Percentiles rank a stretch among this genome's conserved stretches.
Evolutionary conservation across 2,797 vertebrate species (phyloP).

Genomic region (Chiloscyllium punctatum): DNA sequence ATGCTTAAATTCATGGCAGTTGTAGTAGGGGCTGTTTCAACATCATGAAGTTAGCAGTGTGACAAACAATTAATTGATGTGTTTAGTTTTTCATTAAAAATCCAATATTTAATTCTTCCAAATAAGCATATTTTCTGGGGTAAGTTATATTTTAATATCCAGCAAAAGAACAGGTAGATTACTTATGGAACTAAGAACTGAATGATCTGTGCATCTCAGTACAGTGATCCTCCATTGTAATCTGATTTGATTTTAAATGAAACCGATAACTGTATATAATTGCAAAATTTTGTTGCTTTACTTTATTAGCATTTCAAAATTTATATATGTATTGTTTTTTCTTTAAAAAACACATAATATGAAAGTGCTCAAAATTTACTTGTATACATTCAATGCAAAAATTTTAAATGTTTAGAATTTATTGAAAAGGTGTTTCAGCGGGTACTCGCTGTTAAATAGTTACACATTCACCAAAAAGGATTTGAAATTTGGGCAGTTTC

Average conservation of each 20-base stretch:
- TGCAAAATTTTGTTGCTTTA: not conserved
- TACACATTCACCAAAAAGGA: not conserved
- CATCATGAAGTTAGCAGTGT: not conserved
- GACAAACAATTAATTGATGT: not conserved
- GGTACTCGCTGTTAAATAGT: too few species aligned
- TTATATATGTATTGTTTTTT: too few species aligned
- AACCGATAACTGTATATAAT: not conserved
- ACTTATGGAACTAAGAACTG: not conserved
- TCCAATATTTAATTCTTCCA: not conserved
- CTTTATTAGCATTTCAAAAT: too few species aligned
- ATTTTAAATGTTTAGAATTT: not conserved
- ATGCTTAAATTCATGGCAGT: not conserved
- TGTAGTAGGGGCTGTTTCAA: not conserved
- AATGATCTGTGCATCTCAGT: not conserved
- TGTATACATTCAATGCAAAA: not conserved
- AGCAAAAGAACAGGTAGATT: not conserved
- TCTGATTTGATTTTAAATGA: not conserved
- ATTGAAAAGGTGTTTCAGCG: not conserved
- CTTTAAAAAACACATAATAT: not conserved
- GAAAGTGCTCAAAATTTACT: not conserved
- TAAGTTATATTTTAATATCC: not conserved
- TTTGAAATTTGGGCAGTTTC: not conserved
- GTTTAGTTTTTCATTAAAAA: not conserved
- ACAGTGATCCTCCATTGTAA: not conserved
- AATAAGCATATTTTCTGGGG: constrained; percentile 4